Percentiles rank a stretch among this genome's conserved stretches.
Conservation (phyloP, 1,140 invertebrate species). For the Calycopis cecrops region DNA sequence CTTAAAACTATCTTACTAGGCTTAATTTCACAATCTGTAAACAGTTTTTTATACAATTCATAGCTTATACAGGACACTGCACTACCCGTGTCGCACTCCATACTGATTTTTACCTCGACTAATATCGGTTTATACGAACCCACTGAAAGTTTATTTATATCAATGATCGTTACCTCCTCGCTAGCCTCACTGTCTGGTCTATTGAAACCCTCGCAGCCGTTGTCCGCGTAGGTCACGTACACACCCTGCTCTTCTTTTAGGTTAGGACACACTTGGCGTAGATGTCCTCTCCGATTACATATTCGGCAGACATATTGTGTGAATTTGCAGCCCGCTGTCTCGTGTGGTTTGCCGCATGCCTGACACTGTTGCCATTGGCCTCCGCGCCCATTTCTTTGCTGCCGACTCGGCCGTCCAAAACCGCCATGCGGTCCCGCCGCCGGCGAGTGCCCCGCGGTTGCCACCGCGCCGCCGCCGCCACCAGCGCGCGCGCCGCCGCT, state of each 20-base stretch:
- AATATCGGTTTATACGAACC: too few species aligned
- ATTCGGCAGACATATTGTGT: slow-evolving; percentile 13
- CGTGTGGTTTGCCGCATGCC: slow-evolving; percentile 22
- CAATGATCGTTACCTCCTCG: too few species aligned
- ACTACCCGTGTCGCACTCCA: slow-evolving; percentile 35
- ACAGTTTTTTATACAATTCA: slow-evolving; percentile 20
- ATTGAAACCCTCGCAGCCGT: too few species aligned
- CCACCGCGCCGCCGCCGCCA: neutral
- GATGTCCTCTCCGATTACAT: slow-evolving; percentile 15
- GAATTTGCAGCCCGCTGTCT: slow-evolving; percentile 3
- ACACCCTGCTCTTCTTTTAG: too few species aligned
- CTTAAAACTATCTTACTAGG: slow-evolving; percentile 19
- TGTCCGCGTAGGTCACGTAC: too few species aligned
- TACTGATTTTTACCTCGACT: too few species aligned
- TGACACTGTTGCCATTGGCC: slow-evolving; percentile 14
- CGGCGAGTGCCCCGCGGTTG: too few species aligned
- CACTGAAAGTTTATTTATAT: too few species aligned
- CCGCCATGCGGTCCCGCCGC: too few species aligned
- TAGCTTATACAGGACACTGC: slow-evolving; percentile 33
- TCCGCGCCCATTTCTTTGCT: too few species aligned
- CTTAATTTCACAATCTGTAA: slow-evolving; percentile 15
- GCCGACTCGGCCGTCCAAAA: too few species aligned
- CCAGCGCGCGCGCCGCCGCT: neutral
- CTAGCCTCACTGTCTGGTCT: too few species aligned
- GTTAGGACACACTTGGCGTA: slow-evolving; percentile 18